Conservation (phyloP, 2,797 vertebrate species). For the Notoglanidium macrostoma region DNA sequence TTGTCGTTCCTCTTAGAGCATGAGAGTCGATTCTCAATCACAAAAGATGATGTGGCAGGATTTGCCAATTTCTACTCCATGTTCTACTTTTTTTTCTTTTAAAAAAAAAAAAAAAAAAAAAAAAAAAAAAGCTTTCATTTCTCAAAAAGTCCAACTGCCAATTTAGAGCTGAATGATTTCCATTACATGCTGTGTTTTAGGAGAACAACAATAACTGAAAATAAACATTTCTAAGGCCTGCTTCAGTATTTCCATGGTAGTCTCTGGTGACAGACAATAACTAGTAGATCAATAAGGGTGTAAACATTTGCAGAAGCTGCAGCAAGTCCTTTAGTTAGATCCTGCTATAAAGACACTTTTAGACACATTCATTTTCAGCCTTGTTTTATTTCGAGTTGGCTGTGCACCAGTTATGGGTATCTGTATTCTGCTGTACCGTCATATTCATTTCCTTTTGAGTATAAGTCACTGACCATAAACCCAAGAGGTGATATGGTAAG, state of each 20-base stretch:
- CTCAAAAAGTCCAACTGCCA: slow-evolving; percentile 2
- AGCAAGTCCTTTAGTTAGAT: not conserved
- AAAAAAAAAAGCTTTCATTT: slow-evolving; percentile 25
- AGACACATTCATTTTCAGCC: not conserved
- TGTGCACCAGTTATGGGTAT: not conserved
- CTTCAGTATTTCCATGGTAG: slow-evolving; percentile 37
- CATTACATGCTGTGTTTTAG: slow-evolving; percentile 40
- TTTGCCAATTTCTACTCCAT: slow-evolving; percentile 21
- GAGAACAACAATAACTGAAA: slow-evolving; percentile 24
- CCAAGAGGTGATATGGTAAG: not conserved
- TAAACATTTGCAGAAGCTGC: slow-evolving; percentile 35
- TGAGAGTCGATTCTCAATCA: slow-evolving; percentile 38
- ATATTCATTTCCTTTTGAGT: not conserved
- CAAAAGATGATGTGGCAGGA: slow-evolving; percentile 30
- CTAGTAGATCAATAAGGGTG: slow-evolving; percentile 49
- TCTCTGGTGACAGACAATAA: slow-evolving; percentile 32
- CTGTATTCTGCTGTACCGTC: not conserved
- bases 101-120: not conserved
- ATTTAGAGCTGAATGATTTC: slow-evolving; percentile 40
- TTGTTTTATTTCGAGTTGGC: not conserved
- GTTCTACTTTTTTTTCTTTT: slow-evolving; percentile 5
- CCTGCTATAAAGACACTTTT: not conserved
- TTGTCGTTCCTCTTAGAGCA: slow-evolving; percentile 28
- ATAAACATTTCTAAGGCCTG: slow-evolving; percentile 13
- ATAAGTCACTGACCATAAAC: not conserved